Conservation (phyloP, 2,113 vertebrate species). For the Barnardius zonarius region DNA sequence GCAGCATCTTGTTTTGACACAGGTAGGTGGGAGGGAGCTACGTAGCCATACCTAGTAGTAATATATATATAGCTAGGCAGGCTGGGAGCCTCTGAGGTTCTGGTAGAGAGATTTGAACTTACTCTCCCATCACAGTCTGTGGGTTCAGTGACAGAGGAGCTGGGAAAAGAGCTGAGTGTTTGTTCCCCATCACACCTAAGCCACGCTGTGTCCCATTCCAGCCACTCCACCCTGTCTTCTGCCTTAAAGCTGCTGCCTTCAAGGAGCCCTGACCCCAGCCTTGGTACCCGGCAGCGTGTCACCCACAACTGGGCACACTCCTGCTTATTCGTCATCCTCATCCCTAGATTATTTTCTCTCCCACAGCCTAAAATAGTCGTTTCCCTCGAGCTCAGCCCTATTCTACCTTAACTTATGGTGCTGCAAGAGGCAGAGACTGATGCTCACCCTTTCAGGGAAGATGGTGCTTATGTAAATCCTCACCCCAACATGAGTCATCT, state of each 20-base stretch:
- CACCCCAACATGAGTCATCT: not conserved
- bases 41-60: fast-evolving
- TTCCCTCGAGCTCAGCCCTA: not conserved
- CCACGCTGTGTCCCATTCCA: not conserved
- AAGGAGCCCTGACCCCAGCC: not conserved
- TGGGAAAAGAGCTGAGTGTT: not conserved
- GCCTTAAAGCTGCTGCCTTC: fast-evolving
- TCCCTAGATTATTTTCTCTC: not conserved
- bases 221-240: not conserved
- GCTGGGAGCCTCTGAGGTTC: not conserved
- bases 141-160: not conserved
- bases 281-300: not conserved
- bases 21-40: fast-evolving
- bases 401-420: not conserved
- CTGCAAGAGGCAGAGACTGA: not conserved
- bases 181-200: fast-evolving
- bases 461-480: not conserved
- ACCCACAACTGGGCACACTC: not conserved
- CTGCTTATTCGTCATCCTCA: not conserved
- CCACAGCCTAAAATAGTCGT: fast-evolving
- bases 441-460: not conserved
- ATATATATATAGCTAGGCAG: no score
- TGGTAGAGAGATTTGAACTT: not conserved
- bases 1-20: not conserved
- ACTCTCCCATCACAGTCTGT: not conserved